These are phyloP conservation scores for Erpetoichthys calabaricus DNA, from an alignment of 2,797 vertebrate species.

Conservation along the genomic window DNA sequence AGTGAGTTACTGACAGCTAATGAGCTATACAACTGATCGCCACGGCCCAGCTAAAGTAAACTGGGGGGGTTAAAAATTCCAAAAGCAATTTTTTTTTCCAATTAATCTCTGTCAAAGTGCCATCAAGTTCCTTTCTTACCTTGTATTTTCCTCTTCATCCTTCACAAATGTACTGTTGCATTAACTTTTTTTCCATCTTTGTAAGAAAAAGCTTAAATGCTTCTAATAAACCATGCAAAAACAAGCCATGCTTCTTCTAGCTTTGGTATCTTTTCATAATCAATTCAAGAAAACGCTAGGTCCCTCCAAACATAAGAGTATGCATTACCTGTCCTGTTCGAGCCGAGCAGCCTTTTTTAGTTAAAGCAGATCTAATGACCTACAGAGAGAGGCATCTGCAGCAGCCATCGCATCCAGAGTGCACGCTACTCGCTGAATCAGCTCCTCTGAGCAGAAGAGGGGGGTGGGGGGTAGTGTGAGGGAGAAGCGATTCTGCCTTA, in stretches of 20 bases:
- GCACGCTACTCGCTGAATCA: constrained; percentile 79
- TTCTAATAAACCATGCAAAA: constrained; percentile 36
- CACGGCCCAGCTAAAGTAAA: constrained; percentile 53
- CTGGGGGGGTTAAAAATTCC: constrained; percentile 23
- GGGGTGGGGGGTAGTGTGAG: constrained; percentile 32
- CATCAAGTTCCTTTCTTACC: too few relatives aligned
- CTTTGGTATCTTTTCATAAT: too few relatives aligned
- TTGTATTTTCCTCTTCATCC: too few relatives aligned
- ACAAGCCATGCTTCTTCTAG: constrained; percentile 45
- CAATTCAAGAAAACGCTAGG: background rate
- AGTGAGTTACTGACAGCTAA: constrained; percentile 45
- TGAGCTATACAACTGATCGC: constrained; percentile 45
- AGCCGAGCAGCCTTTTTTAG: constrained; percentile 53
- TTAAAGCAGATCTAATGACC: constrained; percentile 74
- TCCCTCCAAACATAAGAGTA: constrained; percentile 17
- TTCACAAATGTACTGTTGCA: too few relatives aligned
- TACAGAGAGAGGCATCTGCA: constrained; percentile 73
- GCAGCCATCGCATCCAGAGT: constrained; percentile 73
- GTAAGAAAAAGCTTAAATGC: constrained; percentile 37
- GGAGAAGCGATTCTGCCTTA: constrained; percentile 43
- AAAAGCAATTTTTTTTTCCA: too few relatives aligned
- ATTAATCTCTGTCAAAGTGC: too few relatives aligned
- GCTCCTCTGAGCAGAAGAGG: constrained; percentile 64
- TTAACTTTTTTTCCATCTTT: background rate
- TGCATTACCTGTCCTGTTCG: constrained; percentile 78